These are phyloP conservation scores for Drosophila pseudoobscura DNA, from an alignment of 1,140 invertebrate genomes.

Conservation along the genomic window DNA sequence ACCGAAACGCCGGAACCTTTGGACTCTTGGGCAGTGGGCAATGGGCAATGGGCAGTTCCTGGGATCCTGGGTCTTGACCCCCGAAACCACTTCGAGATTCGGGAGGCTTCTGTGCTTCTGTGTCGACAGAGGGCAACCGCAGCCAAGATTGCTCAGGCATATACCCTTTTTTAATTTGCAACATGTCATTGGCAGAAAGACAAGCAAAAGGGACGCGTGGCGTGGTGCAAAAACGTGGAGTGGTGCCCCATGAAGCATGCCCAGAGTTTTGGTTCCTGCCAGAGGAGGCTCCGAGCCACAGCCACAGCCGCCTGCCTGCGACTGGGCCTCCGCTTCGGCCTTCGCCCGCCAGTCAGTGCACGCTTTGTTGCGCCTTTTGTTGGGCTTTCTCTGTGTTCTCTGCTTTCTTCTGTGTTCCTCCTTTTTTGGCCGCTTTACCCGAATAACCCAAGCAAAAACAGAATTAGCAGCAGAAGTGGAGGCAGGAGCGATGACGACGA, in stretches of 20 bases:
- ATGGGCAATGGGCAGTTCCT: slow-evolving; percentile 9
- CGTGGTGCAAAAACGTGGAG: slow-evolving; percentile 2
- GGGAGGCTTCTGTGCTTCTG: slow-evolving; percentile 10
- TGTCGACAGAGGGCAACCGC: slow-evolving; percentile 60
- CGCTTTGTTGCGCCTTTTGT: slow-evolving; percentile 77
- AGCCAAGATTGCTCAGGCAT: slow-evolving; percentile 75
- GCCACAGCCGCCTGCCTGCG: background rate
- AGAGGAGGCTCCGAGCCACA: too few relatives aligned
- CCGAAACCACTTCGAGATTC: slow-evolving; percentile 9
- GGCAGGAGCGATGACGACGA: slow-evolving; percentile 27
- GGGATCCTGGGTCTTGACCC: slow-evolving; percentile 32
- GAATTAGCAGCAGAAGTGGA: slow-evolving; percentile 63
- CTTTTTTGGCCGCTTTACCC: slow-evolving; percentile 34
- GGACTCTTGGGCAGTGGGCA: slow-evolving; percentile 2
- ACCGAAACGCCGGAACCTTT: slow-evolving; percentile 40
- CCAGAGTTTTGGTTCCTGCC: background rate
- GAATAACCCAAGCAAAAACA: slow-evolving; percentile 71
- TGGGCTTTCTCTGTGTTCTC: slow-evolving; percentile 20
- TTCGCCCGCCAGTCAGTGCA: slow-evolving; percentile 17
- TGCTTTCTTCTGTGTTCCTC: slow-evolving; percentile 16
- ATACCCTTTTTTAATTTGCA: slow-evolving; percentile 82
- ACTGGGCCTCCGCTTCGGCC: background rate
- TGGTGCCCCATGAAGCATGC: slow-evolving; percentile 17
- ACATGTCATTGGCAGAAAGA: slow-evolving; percentile 80
- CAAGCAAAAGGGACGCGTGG: slow-evolving; percentile 63